Evolutionary conservation across 2,113 vertebrate species (phyloP), one percentile per base, ranked within the genome.

Genomic region (Semnopithecus entellus): DNA sequence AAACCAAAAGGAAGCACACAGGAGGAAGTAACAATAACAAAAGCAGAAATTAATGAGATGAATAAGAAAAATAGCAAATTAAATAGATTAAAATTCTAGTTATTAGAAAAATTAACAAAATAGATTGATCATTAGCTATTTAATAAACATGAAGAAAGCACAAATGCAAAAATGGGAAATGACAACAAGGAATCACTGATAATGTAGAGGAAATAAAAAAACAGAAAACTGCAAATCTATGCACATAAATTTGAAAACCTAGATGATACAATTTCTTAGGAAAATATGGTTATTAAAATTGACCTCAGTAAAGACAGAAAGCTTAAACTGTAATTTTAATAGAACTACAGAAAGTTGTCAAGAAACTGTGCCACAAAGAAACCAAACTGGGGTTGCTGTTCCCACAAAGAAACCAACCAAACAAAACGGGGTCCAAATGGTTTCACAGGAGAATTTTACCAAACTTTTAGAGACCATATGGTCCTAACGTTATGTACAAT

Each of bases 241-340:
- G 40, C 3, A 57, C 75, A 82, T 87, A 88, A 82, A 73, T 64
- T 70, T 91, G 48, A 94, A 94, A 64, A 82, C 13, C 27, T 57
- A 80, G 6, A 50, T 45, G 16, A 70, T 50, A 72, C 0, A 38
- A 35, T 78, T 76, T 70, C 50, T 86, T 68, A 59, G 85, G 73
- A 81, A 80, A 73, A 81, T 86, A 22, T 7, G 10, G 23, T 66
- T 73, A 94, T 84, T 52, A 89, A 66, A 78, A 68, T 81, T 57
- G 52, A 81, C 8, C n/a, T 73, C 61, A 50, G 23, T 78, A 48
- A 27, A 85, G 61, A 64, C 3, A 79, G 45, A 85, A 72, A 73
- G 23, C n/a, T 83, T 96, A 92, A 96, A 81, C 17, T 57, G 52
- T 43, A 81, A 52, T 52, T 93, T 96, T 40, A 90, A 88, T 23